Percentiles rank a stretch among this genome's conserved stretches.
Conservation (phyloP, 2,888 invertebrate species). For the Hesperia comma region DNA sequence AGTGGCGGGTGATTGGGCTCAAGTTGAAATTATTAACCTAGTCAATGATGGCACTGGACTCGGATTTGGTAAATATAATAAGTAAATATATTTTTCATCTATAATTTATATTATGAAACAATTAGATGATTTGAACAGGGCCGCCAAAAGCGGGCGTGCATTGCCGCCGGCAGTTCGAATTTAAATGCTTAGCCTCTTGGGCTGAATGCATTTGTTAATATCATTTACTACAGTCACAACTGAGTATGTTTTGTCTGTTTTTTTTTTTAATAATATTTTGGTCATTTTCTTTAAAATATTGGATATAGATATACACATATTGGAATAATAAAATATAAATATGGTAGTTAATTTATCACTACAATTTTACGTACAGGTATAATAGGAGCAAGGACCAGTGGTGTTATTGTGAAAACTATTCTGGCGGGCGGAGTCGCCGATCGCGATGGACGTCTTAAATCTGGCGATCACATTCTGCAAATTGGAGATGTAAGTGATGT, state of each 20-base stretch:
- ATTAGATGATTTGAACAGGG: too few species aligned
- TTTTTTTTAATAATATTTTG: too few species aligned
- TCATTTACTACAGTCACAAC: too few species aligned
- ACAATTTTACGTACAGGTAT: constrained; percentile 83
- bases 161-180: too few species aligned
- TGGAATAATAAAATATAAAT: too few species aligned
- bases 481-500: constrained; percentile 90
- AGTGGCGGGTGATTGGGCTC: constrained; percentile 95
- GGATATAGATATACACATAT: neutral
- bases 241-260: too few species aligned
- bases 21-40: constrained; percentile 98
- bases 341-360: too few species aligned
- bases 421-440: constrained; percentile 99
- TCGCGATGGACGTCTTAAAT: constrained; percentile 97
- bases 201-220: too few species aligned
- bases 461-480: constrained; percentile 99
- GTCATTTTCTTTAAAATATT: neutral
- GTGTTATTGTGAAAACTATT: constrained; percentile 99
- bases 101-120: too few species aligned
- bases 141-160: too few species aligned
- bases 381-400: constrained; percentile 98
- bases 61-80: constrained; percentile 90
- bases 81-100: too few species aligned
- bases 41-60: constrained; percentile 99
- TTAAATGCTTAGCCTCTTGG: too few species aligned